Base-by-base conservation (phyloP, 2,797 vertebrate genomes). In the Pachyuromys duprasi region DNA sequence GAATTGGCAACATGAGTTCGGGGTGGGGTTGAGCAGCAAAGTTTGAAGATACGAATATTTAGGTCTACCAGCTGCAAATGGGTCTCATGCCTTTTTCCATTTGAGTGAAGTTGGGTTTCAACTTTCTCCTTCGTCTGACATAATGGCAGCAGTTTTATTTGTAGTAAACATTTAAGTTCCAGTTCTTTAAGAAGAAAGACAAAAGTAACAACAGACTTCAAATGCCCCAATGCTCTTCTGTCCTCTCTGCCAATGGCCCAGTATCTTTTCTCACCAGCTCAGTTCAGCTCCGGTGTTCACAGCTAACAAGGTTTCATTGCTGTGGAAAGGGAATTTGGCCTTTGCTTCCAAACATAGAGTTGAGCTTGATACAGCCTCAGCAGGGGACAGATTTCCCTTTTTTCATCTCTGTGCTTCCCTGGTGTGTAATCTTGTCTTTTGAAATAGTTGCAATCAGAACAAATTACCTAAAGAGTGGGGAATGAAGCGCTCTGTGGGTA, bases 371-470 rank as follows among this genome's bases (percentile, higher is more conserved):
- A 93, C 67, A 93, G 86, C 86, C 90, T 92, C 74, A 74, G 92
- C 87, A 90, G 96, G 94, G 83, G 87, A 91, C 57, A 92, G 42
- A 93, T 96, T 97, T 98, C 78, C 53, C 62, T 97, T 92, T 96
- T 86, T 72, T 92, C 84, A 89, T 97, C 97, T 97, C 95, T 83
- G 79, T 89, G 91, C 76, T 95, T 97, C 97, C 88, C 97, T 93
- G 81, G 2, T 3, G 92, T 96, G 91, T 95, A 96, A 78, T 86
- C 75, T 97, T 97, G 96, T 96, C 72, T 94, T 96, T 57, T 91
- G 95, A 97, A 96, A 97, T 87, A 89, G 90, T 96, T 94, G 94
- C 95, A 97, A 97, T 96, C 96, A 96, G 96, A 98, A 98, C 97
- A 98, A 97, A 98, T 98, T 98, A 95, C 95, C 90, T 81, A 89